Conservation (phyloP, 2,113 vertebrate species). For the Ascaphus truei region DNA sequence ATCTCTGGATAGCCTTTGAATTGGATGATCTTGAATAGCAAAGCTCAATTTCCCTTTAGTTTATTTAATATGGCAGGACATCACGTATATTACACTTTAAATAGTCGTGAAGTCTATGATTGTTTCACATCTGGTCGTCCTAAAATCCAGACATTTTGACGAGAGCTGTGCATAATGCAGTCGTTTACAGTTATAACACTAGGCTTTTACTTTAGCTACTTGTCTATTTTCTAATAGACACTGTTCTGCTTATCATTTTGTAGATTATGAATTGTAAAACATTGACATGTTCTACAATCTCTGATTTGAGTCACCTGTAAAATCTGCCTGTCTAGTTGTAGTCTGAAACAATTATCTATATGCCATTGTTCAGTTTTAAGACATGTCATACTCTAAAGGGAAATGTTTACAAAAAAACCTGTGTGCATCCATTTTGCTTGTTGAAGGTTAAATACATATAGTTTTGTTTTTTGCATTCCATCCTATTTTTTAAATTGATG, state of each 20-base stretch:
- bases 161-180: slow-evolving; percentile 28
- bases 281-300: slow-evolving; percentile 52
- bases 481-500: slow-evolving; percentile 41
- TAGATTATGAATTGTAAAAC: slow-evolving; percentile 53
- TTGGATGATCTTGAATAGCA: slow-evolving; percentile 48
- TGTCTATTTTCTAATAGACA: slow-evolving; percentile 49
- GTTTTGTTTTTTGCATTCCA: slow-evolving; percentile 52
- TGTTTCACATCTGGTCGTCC: slow-evolving; percentile 37
- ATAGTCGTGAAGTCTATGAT: not conserved
- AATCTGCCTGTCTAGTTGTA: slow-evolving; percentile 66
- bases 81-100: slow-evolving; percentile 42
- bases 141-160: slow-evolving; percentile 21
- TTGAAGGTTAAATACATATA: slow-evolving; percentile 68
- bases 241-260: slow-evolving; percentile 39
- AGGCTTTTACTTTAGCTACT: slow-evolving; percentile 36
- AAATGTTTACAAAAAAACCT: slow-evolving; percentile 65
- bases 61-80: slow-evolving; percentile 40
- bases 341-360: slow-evolving; percentile 65
- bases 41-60: slow-evolving; percentile 44
- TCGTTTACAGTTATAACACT: slow-evolving; percentile 36
- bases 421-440: slow-evolving; percentile 54
- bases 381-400: slow-evolving; percentile 60
- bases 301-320: slow-evolving; percentile 59
- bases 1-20: slow-evolving; percentile 48
- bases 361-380: slow-evolving; percentile 62